Base-by-base conservation (phyloP, 2,888 invertebrate species). In the Clanis bilineata region DNA sequence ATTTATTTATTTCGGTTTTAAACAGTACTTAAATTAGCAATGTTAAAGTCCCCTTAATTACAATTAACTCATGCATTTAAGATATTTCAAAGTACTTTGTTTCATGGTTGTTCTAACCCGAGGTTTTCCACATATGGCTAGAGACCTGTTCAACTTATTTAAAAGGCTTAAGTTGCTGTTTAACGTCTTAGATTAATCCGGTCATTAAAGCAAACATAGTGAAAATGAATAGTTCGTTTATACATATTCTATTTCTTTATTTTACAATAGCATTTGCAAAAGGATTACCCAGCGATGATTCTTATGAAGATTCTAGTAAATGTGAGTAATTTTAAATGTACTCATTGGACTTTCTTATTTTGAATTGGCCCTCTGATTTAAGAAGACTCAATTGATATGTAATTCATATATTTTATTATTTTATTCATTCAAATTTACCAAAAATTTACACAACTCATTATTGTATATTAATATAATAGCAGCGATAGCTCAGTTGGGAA, bases 61-160 rank as follows among this genome's bases (percentile, higher is more conserved):
- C 28, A 38, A 10, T 18, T 59, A 41, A 59, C 41, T 55, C 36
- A 54, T 43, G 18, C 15, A 57, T 6, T 25, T 66, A 61, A 65
- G 63, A 68, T 64, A 66, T 38, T 25, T 10, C 4, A 7, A 38
- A 39, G 25, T 58, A 51, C 9, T 38, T 25, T 38, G 15, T 22
- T 23, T 39, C 18, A 39, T 51, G 47, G 28, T 32, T 57, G 25
- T 56, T 25, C 41, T 44, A 62, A 58, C 61, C 63, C 70, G 74
- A 75, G 79, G 67, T 68, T 61, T 60, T 63, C 85, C 85, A 76
- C 83, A 80, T 88, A 89, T 71, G 87, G 88, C 65, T 67, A 64
- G 66, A 60, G 62, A 71, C 79, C 65, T 69, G 80, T 80, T 76
- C 66, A 64, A 68, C 72, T 71, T 74, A 84, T 83, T 87, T 89